Percentiles rank a stretch among this genome's conserved stretches.
Conservation (phyloP, 2,113 vertebrate genomes). For the Ceyx melanurus region DNA sequence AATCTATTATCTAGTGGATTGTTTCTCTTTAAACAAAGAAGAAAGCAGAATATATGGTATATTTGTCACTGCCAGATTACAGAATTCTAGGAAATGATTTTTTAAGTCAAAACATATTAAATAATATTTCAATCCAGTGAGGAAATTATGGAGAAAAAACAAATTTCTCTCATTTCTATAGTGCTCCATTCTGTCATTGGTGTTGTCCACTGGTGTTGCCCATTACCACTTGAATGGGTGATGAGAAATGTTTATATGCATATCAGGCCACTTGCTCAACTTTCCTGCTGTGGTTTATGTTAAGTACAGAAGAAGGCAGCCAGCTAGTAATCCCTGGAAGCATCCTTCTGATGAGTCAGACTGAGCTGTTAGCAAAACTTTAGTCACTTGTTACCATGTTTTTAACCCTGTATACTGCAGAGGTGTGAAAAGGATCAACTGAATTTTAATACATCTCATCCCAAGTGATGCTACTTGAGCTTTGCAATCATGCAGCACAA, state of each 20-base stretch:
- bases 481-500: neutral
- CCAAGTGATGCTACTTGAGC: neutral
- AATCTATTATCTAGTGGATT: neutral
- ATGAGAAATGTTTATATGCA: neutral
- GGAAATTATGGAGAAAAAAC: neutral
- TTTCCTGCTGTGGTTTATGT: slow-evolving; percentile 32
- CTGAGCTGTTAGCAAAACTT: slow-evolving; percentile 9
- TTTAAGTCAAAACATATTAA: neutral
- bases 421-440: neutral
- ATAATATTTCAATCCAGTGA: neutral
- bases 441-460: neutral
- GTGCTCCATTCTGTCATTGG: neutral
- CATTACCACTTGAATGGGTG: neutral
- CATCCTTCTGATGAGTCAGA: slow-evolving; percentile 25
- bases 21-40: slow-evolving; percentile 7
- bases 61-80: neutral
- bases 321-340: slow-evolving; percentile 36
- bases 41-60: neutral
- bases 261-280: neutral
- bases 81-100: neutral
- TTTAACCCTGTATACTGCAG: slow-evolving; percentile 23
- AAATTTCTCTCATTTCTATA: neutral
- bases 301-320: slow-evolving; percentile 25
- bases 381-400: neutral
- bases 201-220: neutral